Conservation (phyloP, 2,113 vertebrate genomes). For the Ammodytes marinus region DNA sequence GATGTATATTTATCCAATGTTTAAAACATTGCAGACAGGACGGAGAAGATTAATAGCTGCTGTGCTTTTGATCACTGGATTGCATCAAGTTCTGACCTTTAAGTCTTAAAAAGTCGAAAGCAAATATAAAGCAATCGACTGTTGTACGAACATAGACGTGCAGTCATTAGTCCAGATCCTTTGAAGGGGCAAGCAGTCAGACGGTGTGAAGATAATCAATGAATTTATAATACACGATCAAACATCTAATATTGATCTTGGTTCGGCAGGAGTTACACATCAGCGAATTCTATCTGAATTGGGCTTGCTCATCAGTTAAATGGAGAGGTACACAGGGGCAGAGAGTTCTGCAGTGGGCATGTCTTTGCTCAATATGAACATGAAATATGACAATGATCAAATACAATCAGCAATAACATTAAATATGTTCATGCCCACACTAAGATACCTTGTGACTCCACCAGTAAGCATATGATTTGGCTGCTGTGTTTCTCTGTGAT, state of each 20-base stretch:
- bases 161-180: not conserved
- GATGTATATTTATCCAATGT: conserved; percentile 51
- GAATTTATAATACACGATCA: not conserved
- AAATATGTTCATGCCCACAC: not conserved
- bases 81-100: conserved; percentile 45
- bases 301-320: too few relatives aligned
- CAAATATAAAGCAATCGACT: conserved; percentile 4
- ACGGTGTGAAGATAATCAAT: not conserved
- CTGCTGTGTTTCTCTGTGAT: not conserved
- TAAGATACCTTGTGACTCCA: not conserved
- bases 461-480: not conserved
- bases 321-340: not conserved
- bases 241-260: not conserved
- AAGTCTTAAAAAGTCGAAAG: not conserved
- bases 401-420: too few relatives aligned
- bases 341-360: not conserved
- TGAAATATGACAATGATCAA: not conserved
- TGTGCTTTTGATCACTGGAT: conserved; percentile 24
- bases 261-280: not conserved
- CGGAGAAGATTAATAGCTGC: conserved; percentile 35
- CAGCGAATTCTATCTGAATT: not conserved
- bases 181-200: too few relatives aligned
- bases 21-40: conserved; percentile 21
- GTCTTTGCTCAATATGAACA: not conserved
- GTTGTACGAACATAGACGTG: not conserved